Conservation (phyloP, 2,797 vertebrate genomes). For the Stomatorhinus walkeri region DNA sequence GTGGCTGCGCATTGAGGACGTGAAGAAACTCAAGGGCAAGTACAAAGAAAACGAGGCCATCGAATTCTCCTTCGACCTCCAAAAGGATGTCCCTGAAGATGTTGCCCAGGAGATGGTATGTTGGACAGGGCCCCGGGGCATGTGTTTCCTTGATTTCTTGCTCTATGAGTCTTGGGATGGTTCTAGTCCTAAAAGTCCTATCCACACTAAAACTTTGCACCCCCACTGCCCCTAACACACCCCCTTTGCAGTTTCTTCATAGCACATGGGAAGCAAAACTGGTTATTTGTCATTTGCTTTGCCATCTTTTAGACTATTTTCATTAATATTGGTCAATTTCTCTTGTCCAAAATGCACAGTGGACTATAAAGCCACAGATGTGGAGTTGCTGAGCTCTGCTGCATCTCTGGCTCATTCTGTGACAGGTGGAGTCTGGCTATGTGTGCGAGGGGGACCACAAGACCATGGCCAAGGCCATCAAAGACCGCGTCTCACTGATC, state of each 20-base stretch:
- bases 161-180: neutral
- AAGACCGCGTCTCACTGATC: conserved; percentile 91
- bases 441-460: conserved; percentile 97
- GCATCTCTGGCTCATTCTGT: neutral
- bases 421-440: conserved; percentile 91
- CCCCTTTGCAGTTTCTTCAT: neutral
- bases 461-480: conserved; percentile 98
- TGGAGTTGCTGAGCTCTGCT: neutral
- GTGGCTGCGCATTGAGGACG: conserved; percentile 96
- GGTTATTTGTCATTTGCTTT: neutral
- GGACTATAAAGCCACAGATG: neutral
- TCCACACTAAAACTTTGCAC: neutral
- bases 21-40: conserved; percentile 97
- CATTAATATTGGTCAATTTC: neutral
- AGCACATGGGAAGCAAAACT: neutral
- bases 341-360: neutral
- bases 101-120: conserved; percentile 98
- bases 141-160: neutral
- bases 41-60: conserved; percentile 99
- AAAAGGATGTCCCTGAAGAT: conserved; percentile 92
- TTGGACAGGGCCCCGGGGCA: neutral
- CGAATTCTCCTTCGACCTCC: conserved; percentile 96
- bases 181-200: neutral
- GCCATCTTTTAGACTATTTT: neutral
- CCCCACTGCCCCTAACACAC: neutral